Base-by-base conservation (phyloP, 2,113 vertebrate species). In the Pseudopipra pipra region DNA sequence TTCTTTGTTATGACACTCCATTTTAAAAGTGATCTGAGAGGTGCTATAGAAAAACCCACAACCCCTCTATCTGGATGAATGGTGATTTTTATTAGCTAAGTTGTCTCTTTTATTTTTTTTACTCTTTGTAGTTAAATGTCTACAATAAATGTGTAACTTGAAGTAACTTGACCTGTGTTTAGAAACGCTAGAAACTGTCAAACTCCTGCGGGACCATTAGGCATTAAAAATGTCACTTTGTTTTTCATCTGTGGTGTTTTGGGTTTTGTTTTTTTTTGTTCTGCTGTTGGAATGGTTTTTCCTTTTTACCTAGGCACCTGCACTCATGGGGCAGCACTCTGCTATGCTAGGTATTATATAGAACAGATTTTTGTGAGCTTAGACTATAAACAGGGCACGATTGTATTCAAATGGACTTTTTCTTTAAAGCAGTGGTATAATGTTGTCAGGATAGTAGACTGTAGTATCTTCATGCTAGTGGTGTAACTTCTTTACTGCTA, bases 221-320 rank as follows among this genome's bases (percentile, higher is more conserved):
- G 4, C 12, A 31, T 87, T 81, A 47, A 70, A 72, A 66, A 56
- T 14, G 3, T 51, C 63, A 25, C 33, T 75, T 82, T 55, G 13
- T 5, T 81, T 84, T 93, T 72, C 21, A 24, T 61, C 35, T 49
- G 12, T 55, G 5, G 17, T 58, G 16, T 17, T 62, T 67, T 6
- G 5, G 19, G 3, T 0, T 17, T 70, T 24, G 1, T n/a, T 12
- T 54, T n/a, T 52, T 78, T 71, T 65, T 22, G 6, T 70, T 54
- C 54, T 37, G 7, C 22, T 62, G 8, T 84, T 68, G 49, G 46
- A 54, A 58, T 78, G 71, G 14, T 44, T 87, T 85, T 78, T 63
- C 18, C 46, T 56, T 52, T 58, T 11, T 58, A 14, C 54, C 31
- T 81, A 70, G 41, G 31, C 74, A 46, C 25, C 19, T 72, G 66